Evolutionary conservation across 2,888 invertebrate genomes (phyloP).

Genomic region (Cataglyphis albicans): DNA sequence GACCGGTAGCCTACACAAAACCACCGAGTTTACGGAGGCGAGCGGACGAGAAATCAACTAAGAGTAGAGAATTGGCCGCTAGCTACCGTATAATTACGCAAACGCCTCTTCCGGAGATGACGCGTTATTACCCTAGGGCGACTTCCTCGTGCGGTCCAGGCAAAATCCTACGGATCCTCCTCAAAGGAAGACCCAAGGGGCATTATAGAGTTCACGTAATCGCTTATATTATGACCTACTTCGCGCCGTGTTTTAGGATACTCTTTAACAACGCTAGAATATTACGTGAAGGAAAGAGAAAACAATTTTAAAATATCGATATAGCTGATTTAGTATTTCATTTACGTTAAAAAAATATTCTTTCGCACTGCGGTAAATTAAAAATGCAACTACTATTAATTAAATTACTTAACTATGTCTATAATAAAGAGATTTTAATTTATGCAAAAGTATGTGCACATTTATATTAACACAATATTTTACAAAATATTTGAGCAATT

Average conservation of each 20-base stretch:
- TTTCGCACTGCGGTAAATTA: background rate
- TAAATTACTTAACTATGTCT: background rate
- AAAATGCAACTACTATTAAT: background rate
- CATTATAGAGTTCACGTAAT: slow-evolving; percentile 69
- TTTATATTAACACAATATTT: background rate
- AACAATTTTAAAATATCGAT: background rate
- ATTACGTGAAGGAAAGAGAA: background rate
- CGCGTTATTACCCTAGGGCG: slow-evolving; percentile 78
- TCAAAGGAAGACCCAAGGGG: slow-evolving; percentile 69
- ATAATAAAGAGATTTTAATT: background rate
- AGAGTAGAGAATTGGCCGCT: slow-evolving; percentile 73
- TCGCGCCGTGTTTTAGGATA: slow-evolving; percentile 61
- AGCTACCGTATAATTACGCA: slow-evolving; percentile 86
- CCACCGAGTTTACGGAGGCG: slow-evolving; percentile 83
- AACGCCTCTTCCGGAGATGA: slow-evolving; percentile 79
- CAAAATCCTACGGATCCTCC: slow-evolving; percentile 76
- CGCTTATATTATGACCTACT: slow-evolving; percentile 70
- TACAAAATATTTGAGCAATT: slow-evolving; percentile 65
- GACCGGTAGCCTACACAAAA: slow-evolving; percentile 83
- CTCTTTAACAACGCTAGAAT: slow-evolving; percentile 38
- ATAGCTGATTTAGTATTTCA: background rate
- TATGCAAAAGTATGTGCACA: background rate
- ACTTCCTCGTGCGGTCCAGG: slow-evolving; percentile 79
- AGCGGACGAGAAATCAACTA: slow-evolving; percentile 55
- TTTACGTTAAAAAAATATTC: background rate